Percentiles rank a stretch among this genome's conserved stretches.
Evolutionary conservation across 2,888 invertebrate genomes (phyloP).

Genomic region (Habroteleia sp.): DNA sequence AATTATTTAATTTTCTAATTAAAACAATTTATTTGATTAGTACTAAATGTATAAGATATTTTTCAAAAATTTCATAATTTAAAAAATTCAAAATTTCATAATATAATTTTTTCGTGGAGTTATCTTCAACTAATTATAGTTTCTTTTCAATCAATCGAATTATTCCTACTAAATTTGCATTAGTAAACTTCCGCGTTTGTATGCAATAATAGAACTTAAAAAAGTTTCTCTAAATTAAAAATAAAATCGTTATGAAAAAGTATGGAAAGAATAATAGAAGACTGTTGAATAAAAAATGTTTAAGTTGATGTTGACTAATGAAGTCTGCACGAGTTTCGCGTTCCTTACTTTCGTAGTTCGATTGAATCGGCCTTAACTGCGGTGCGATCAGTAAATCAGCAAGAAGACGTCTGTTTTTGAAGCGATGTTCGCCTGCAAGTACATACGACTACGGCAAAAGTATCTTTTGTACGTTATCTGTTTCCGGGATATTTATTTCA

Average conservation of each 20-base stretch:
- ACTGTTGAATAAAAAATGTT: conserved; percentile 1
- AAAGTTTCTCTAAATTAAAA: too few species aligned
- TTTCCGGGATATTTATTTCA: conserved; percentile 54
- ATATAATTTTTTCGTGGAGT: too few species aligned
- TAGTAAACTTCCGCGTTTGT: too few species aligned
- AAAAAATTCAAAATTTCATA: too few species aligned
- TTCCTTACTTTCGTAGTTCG: conserved; percentile 1
- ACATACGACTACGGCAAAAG: conserved; percentile 13
- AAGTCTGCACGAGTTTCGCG: conserved; percentile 13
- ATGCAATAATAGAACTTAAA: too few species aligned
- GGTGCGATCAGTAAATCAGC: conserved; percentile 32
- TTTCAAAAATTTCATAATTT: too few species aligned
- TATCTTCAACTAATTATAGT: too few species aligned
- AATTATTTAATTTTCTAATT: too few species aligned
- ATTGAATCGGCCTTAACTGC: conserved; percentile 28
- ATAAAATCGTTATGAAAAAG: neutral
- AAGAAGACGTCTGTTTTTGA: conserved; percentile 45
- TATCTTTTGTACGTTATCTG: conserved; percentile 46
- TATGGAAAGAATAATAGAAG: neutral
- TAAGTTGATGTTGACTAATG: conserved; percentile 24
- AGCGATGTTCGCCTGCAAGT: neutral
- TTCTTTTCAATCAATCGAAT: too few species aligned
- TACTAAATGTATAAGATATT: too few species aligned
- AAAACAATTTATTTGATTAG: too few species aligned
- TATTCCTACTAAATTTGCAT: too few species aligned